Evolutionary conservation across 2,113 vertebrate genomes (phyloP), one percentile per base, ranked within the genome.

Genomic region (Pavo muticus): DNA sequence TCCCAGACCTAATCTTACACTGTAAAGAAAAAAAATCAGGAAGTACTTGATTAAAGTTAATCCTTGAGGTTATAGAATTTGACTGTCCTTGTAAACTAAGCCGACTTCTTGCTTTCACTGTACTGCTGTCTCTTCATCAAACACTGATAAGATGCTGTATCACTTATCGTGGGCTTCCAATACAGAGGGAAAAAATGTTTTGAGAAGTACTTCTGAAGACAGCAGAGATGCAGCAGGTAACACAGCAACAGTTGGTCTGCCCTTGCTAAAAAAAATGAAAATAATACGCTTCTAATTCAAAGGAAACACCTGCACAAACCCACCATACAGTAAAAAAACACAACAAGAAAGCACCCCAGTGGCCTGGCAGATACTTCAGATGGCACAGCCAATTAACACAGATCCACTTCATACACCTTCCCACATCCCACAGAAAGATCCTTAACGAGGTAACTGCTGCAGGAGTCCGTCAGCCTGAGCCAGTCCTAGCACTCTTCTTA

Each of bases 231-330:
- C 79, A 35, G 73, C 83, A 94, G 91, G 91, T 61, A 81, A 44
- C 45, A 5, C 42, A 73, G 29, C 52, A 93, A 88, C 94, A 97
- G 95, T 94, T 96, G 95, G 91, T 93, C 90, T 71, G 80, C 96
- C 93, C 72, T 52, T 77, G 79, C 87, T 91, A 67, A 79, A 78
- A 91, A 56, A 37, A 61, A 64, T 8, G 7, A 12, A 11, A 92
- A 96, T 84, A 93, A 96, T 90, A 91, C 1, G 16, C 86, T 96
- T 96, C 90, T 93, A 47, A 96, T 97, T 97, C 95, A 96, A 94
- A 97, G 59, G 40, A 91, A 97, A 96, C 96, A 98, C 97, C 97
- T 98, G 97, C 97, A 97, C 96, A 96, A 95, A 94, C 75, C 39
- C 77, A 90, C 69, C 89, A 87, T 50, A 88, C 44, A 90, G 91